phyloP scores from a whole-genome alignment of 1,140 invertebrate genomes.

The Leucophenga varia region DNA sequence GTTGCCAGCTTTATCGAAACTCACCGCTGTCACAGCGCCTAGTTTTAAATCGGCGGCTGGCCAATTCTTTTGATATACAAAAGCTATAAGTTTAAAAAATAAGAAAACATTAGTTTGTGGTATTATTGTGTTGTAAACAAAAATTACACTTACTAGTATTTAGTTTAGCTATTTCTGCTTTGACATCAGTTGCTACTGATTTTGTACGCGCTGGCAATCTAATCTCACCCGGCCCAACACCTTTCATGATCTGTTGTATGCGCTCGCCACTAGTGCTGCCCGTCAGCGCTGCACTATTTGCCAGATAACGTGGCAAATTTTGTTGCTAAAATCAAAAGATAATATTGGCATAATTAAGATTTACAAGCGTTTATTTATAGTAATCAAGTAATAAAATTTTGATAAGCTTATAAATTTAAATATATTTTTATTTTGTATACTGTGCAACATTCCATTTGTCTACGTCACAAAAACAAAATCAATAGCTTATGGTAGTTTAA shows the following conservation, averaged over 20 bases:
- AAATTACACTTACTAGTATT: conserved; percentile 44
- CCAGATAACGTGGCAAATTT: conserved; percentile 34
- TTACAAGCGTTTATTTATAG: too few species aligned
- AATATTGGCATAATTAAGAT: too few species aligned
- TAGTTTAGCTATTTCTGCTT: conserved; percentile 43
- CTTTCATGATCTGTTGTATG: conserved; percentile 48
- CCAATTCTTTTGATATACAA: conserved; percentile 58
- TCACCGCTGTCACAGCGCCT: conserved; percentile 80
- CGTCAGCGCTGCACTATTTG: conserved; percentile 18
- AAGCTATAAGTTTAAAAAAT: conserved; percentile 24
- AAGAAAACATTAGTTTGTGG: conserved; percentile 4
- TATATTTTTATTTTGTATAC: too few species aligned
- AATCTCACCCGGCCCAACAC: conserved; percentile 21
- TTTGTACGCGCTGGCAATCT: conserved; percentile 38
- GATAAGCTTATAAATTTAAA: too few species aligned
- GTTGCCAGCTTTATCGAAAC: conserved; percentile 71
- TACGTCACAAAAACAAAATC: too few species aligned
- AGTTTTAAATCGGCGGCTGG: conserved; percentile 59
- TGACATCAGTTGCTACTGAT: conserved; percentile 27
- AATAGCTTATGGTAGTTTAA: too few species aligned
- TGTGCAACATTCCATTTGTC: too few species aligned
- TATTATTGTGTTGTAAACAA: background rate
- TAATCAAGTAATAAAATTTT: too few species aligned
- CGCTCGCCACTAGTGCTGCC: conserved; percentile 26
- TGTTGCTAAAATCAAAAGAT: too few species aligned